These are phyloP conservation scores for Tuberolachnus salignus DNA, from an alignment of 2,888 invertebrate species.

Conservation along the genomic window DNA sequence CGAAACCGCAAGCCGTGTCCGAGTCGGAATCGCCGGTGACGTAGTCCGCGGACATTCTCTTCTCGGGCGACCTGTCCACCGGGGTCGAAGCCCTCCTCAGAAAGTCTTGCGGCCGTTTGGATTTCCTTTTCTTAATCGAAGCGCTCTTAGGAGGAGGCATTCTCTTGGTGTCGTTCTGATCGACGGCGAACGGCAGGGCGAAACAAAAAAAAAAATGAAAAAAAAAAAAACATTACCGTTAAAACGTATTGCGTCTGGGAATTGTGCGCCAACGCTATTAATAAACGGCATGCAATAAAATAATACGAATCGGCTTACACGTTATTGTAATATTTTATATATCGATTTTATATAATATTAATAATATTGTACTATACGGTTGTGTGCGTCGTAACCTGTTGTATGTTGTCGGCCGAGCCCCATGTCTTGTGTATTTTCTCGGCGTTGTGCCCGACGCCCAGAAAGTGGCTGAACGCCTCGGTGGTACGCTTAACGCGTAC, in stretches of 20 bases:
- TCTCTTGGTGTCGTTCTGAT: constrained; percentile 67
- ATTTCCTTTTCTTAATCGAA: constrained; percentile 72
- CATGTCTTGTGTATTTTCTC: constrained; percentile 83
- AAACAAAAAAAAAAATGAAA: neutral
- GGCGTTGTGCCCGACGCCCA: constrained; percentile 75
- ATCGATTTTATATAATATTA: constrained; percentile 12
- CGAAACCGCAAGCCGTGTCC: constrained; percentile 87
- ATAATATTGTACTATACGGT: constrained; percentile 33
- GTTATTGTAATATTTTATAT: neutral
- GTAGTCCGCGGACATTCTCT: constrained; percentile 51
- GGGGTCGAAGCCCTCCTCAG: constrained; percentile 58
- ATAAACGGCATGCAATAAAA: neutral
- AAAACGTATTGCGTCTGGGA: neutral
- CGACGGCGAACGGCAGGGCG: constrained; percentile 42
- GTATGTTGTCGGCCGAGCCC: constrained; percentile 89
- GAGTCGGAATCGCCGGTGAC: constrained; percentile 75
- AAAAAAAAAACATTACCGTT: no score
- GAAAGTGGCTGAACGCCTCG: constrained; percentile 88
- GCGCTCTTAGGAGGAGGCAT: constrained; percentile 78
- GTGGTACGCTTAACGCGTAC: constrained; percentile 91
- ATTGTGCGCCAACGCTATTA: no score
- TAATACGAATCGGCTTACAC: neutral
- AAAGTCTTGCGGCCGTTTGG: constrained; percentile 67
- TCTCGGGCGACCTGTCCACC: constrained; percentile 40
- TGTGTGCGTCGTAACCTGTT: constrained; percentile 66